Percentiles rank a stretch among this genome's conserved stretches.
Evolutionary conservation across 2,888 invertebrate species (phyloP).

Genomic region (Branchipolynoe longqiensis): DNA sequence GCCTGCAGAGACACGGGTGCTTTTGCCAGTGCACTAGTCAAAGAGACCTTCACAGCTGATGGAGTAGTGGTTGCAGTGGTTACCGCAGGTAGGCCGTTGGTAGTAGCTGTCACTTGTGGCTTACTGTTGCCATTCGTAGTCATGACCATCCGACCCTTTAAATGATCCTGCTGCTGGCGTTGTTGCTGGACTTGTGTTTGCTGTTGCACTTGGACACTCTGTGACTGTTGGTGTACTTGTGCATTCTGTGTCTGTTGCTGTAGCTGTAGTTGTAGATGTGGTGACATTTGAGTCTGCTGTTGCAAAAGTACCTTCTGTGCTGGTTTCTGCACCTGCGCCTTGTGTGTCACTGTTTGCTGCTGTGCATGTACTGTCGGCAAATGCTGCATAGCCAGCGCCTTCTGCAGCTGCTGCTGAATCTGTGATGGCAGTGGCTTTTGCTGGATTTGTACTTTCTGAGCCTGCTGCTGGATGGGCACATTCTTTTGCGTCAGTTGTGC

Average conservation of each 20-base stretch:
- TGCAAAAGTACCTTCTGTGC: background rate
- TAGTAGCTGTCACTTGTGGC: background rate
- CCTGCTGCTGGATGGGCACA: background rate
- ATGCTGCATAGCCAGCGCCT: background rate
- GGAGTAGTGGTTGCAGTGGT: background rate
- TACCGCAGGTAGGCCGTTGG: background rate
- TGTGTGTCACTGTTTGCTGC: background rate
- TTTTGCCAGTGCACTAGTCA: background rate
- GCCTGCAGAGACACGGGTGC: constrained; percentile 1
- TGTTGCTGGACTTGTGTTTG: background rate
- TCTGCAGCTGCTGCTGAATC: constrained; percentile 6
- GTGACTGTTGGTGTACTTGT: constrained; percentile 16
- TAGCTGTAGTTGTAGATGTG: background rate
- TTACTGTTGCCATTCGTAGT: background rate
- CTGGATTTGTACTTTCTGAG: background rate
- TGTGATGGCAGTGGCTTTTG: background rate
- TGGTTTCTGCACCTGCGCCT: background rate
- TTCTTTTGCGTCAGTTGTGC: background rate
- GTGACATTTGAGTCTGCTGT: background rate
- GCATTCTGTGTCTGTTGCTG: background rate
- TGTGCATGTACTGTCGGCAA: background rate
- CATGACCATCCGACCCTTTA: background rate
- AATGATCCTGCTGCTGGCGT: background rate
- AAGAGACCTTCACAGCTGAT: constrained; percentile 9
- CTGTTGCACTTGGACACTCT: background rate